Evolutionary conservation across 1,140 invertebrate species (phyloP), one percentile per base, ranked within the genome.

Genomic region (Ceratitis capitata): DNA sequence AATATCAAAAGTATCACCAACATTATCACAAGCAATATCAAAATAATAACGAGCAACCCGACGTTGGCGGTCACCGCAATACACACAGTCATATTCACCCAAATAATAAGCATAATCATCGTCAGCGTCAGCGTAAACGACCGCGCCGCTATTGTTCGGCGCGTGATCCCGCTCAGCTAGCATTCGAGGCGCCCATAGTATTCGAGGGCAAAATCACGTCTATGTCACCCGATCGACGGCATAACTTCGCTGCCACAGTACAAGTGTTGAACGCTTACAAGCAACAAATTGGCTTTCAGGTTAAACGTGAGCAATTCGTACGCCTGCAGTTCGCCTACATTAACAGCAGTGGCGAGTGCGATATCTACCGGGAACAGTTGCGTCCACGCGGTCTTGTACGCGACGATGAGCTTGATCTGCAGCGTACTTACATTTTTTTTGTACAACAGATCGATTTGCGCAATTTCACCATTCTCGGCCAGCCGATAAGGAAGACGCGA

Each of bases 161-260:
- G 84, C 90, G 93, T 86, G 94, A 94, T 89, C 92, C 94, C 23
- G 92, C 93, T 35, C 94, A 95, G 86, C 90, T 94, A 56, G 94
- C 94, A 7, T 94, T 91, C 88, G 91, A 93, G 45, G 94, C 94
- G 85, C 94, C 93, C 82, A 94, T 94, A 12, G 94, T 95, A 19
- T 95, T 95, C 90, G 93, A 94, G 91, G 94, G 94, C 39, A 95
- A 94, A 88, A 94, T 93, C 26, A 93, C 94, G 23, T 95, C 94
- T 47, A 93, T 94, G 92, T 94, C 94, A 82, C 92, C 93, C 39
- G 90, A 92, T 84, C 92, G 93, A 29, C 93, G 93, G 45, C 91
- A 93, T 45, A 94, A 93, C 88, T 95, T 95, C 91, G 94, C 94
- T 64, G 94, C 94, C 85, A 95, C 94, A 19, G 95, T 95, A 91